A percentile compares a stretch with the other conserved stretches of the same genome.
These are phyloP conservation scores for Uria lomvia DNA, from an alignment of 2,113 vertebrate species.

Conservation along the genomic window DNA sequence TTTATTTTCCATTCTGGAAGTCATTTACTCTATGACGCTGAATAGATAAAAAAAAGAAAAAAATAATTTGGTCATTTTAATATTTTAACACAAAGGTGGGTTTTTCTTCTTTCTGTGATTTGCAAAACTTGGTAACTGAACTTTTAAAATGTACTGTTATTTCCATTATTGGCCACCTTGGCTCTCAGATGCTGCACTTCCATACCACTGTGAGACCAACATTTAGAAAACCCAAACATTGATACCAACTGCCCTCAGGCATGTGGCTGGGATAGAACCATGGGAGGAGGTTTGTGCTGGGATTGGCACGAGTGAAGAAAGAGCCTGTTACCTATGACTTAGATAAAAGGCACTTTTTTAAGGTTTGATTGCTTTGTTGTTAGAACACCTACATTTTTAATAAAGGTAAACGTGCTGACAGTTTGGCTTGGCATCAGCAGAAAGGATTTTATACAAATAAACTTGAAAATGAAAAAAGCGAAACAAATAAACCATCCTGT, in stretches of 20 bases:
- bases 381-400: slow-evolving; percentile 55
- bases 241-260: neutral
- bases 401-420: slow-evolving; percentile 54
- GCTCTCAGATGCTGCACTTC: neutral
- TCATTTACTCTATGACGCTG: neutral
- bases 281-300: neutral
- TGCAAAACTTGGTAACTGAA: neutral
- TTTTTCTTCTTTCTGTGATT: neutral
- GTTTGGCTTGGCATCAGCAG: slow-evolving; percentile 37
- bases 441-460: slow-evolving; percentile 46
- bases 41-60: neutral
- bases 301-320: neutral
- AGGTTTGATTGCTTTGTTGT: slow-evolving; percentile 36
- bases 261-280: neutral
- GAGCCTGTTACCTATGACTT: neutral
- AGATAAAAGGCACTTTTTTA: neutral
- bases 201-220: neutral
- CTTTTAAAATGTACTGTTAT: neutral
- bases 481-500: slow-evolving; percentile 59
- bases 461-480: slow-evolving; percentile 12
- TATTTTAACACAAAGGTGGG: neutral
- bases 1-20: neutral
- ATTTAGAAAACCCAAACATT: neutral
- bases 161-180: neutral
- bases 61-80: neutral